Evolutionary conservation across 2,113 vertebrate genomes (phyloP), one percentile per base, ranked within the genome.

Genomic region (Brachionichthys hirsutus): DNA sequence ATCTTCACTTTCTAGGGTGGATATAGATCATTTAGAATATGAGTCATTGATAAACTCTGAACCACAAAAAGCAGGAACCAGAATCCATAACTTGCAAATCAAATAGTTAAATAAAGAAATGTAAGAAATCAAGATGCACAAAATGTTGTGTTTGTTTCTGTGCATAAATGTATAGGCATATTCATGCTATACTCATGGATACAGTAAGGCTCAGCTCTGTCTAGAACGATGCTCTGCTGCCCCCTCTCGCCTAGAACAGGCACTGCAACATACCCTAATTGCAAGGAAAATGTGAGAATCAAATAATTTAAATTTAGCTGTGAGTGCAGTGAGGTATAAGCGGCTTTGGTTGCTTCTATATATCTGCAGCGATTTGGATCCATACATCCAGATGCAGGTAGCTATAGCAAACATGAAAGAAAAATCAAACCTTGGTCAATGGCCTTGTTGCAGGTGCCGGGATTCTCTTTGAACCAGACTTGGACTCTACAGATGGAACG

Each of bases 221-320:
- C n/a, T n/a, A n/a, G n/a, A n/a, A 16, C 17, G 16, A 62, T 55
- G 30, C 64, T 85, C 73, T 88, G 62, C 62, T 43, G 49, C 86
- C 81, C 79, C 68, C 85, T 77, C 11, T 67, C 14, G 67, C 12
- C 47, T 38, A 40, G 0, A 54, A 53, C 18, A 30, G 40, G 51
- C 24, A 82, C 47, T 83, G 82, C 87, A 85, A 62, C 66, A 69
- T 87, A 82, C 69, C 87, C 88, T 82, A 88, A 85, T 87, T 90
- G 78, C 70, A 78, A 65, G 15, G n/a, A 66, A 71, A 48, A 80
- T 55, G 77, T 73, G 70, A 74, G 72, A 85, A 82, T 83, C 75
- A 83, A 81, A 88, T 68, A 84, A 78, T 67, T 72, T 44, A 42
- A 72, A 81, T 82, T 87, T 83, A 81, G 85, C 82, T 70, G 76